Conservation (phyloP, 2,113 vertebrate genomes). For the Pelecanoides urinatrix region DNA sequence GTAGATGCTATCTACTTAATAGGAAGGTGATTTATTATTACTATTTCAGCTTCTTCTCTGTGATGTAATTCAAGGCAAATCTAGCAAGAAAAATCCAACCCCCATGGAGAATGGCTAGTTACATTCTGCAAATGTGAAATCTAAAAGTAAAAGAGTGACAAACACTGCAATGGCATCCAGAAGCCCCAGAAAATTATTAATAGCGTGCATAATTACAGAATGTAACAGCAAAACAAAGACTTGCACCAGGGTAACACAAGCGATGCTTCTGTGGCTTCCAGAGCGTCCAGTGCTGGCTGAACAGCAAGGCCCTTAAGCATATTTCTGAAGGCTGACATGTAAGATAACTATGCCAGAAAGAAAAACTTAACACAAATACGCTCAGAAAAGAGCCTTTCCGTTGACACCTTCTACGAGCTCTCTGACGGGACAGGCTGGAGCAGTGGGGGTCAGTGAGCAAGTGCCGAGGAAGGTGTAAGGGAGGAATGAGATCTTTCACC, state of each 20-base stretch:
- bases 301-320: not conserved
- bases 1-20: not conserved
- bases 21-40: not conserved
- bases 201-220: not conserved
- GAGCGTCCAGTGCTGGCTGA: not conserved
- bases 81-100: not conserved
- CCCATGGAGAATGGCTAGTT: not conserved
- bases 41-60: not conserved
- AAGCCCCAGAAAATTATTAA: not conserved
- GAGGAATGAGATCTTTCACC: not conserved
- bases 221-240: not conserved
- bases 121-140: not conserved
- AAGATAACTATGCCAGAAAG: not conserved
- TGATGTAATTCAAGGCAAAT: not conserved
- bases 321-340: not conserved
- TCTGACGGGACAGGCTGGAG: not conserved
- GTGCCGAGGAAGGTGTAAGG: not conserved
- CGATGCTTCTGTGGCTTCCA: not conserved
- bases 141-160: not conserved
- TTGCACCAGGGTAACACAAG: not conserved
- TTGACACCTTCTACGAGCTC: rapidly evolving
- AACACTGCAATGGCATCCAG: not conserved
- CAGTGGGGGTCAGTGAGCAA: not conserved
- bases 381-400: not conserved
- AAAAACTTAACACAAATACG: not conserved